Evolutionary conservation across 1,140 invertebrate genomes (phyloP), one percentile per base, ranked within the genome.

Genomic region (Temnothorax nylanderi): DNA sequence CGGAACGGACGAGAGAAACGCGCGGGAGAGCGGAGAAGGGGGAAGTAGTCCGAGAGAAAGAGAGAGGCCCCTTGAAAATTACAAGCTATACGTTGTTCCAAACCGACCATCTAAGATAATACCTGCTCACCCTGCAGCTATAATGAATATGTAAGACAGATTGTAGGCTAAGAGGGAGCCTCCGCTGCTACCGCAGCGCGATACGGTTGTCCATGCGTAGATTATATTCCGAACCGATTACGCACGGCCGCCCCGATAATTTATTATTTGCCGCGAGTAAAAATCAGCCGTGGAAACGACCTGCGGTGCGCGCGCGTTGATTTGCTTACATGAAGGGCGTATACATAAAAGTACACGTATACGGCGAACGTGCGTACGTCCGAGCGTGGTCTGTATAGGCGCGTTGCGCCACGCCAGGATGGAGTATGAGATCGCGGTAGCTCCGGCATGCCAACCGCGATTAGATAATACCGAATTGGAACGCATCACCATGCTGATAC

Each of bases 111-210:
- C 94, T 95, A 94, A 95, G 94, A 95, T 95, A 95, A 95, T 95
- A 94, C 94, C 93, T 90, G 93, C 92, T 95, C 94, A 93, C 94
- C 94, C 95, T 94, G 90, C 89, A 95, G 95, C 94, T 93, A 95
- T 95, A 95, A 95, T 95, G 95, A 95, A 95, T 95, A 95, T 95
- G 95, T 95, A 95, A 95, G 94, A 95, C 94, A 95, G 94, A 95
- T 95, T 95, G 94, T 95, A 95, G 94, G 93, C 94, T 95, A 95
- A 95, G 94, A 95, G 94, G 93, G 92, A 95, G 94, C 94, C 94
- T 95, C 93, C 89, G 92, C 90, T 88, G 94, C 94, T 95, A 95
- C 94, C 92, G 94, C 94, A 93, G 93, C 94, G 92, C 91, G 94
- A 93, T 94, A 93, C 92, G 92, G 91, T 93, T 93, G 91, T 92